These are phyloP conservation scores for Bombus breviceps DNA, from an alignment of 1,140 invertebrate genomes.

Conservation along the genomic window DNA sequence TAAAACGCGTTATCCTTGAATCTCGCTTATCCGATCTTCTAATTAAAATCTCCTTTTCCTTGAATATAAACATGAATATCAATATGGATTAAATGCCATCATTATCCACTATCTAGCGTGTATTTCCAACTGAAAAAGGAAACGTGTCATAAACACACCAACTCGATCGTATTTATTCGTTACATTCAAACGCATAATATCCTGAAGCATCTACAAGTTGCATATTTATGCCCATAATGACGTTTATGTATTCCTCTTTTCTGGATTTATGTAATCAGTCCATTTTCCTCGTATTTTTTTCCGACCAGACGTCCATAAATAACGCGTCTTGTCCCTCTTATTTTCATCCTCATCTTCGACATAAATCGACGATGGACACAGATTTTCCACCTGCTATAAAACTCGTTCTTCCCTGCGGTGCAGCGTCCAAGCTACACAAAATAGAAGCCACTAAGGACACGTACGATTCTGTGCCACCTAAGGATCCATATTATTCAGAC, in stretches of 20 bases:
- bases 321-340: background rate
- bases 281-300: background rate
- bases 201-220: too few species aligned
- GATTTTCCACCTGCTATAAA: background rate
- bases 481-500: background rate
- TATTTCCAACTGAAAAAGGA: too few species aligned
- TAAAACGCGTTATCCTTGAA: background rate
- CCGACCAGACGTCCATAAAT: background rate
- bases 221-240: background rate
- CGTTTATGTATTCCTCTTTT: background rate
- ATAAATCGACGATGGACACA: background rate
- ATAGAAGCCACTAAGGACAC: background rate
- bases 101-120: too few species aligned
- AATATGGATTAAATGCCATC: too few species aligned
- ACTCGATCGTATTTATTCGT: too few species aligned
- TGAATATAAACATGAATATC: too few species aligned
- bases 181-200: too few species aligned
- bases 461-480: background rate
- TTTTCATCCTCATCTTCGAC: background rate
- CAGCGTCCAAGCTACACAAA: background rate
- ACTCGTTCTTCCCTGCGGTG: background rate
- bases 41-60: background rate
- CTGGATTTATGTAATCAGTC: background rate
- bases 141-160: too few species aligned
- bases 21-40: background rate